A percentile compares a stretch with the other conserved stretches of the same genome.
Conservation (phyloP, 2,797 vertebrate genomes). For the Pseudomugil gertrudae region DNA sequence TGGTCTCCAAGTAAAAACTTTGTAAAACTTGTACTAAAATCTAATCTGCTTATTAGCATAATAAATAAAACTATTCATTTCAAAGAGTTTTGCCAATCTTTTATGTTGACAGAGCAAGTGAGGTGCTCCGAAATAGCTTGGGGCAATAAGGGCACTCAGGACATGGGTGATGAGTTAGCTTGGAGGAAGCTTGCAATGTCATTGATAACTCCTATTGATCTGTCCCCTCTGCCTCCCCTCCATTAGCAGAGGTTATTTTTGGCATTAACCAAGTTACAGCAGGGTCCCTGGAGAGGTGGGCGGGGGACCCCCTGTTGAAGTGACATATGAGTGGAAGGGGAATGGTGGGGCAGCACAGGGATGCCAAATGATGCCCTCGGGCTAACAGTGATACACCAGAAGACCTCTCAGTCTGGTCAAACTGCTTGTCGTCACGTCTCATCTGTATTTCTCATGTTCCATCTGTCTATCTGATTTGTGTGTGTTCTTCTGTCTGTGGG, state of each 20-base stretch:
- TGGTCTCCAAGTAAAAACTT: constrained; percentile 14
- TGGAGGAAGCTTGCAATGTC: constrained; percentile 71
- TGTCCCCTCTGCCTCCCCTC: constrained; percentile 61
- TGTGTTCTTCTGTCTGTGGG: constrained; percentile 38
- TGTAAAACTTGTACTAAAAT: constrained; percentile 7
- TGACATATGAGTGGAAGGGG: constrained; percentile 75
- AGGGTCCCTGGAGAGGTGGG: constrained; percentile 61
- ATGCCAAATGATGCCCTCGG: constrained; percentile 63
- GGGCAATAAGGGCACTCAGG: constrained; percentile 29
- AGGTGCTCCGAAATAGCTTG: constrained; percentile 48
- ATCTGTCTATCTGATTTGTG: constrained; percentile 47
- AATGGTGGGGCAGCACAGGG: constrained; percentile 37
- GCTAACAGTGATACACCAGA: constrained; percentile 54
- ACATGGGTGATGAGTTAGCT: constrained; percentile 57
- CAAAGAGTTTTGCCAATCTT: constrained; percentile 22
- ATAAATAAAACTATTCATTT: constrained; percentile 15
- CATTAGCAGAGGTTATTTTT: constrained; percentile 78
- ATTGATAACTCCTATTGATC: constrained; percentile 81
- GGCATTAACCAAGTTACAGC: constrained; percentile 67
- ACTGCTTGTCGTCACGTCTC: constrained; percentile 36
- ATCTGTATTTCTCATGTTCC: constrained; percentile 52
- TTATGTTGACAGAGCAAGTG: constrained; percentile 27
- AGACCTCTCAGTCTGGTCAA: constrained; percentile 36
- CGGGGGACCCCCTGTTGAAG: constrained; percentile 71
- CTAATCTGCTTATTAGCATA: constrained; percentile 13